phyloP scores from a whole-genome alignment of 2,797 vertebrate genomes.

The Coranthus polyacanthus region DNA sequence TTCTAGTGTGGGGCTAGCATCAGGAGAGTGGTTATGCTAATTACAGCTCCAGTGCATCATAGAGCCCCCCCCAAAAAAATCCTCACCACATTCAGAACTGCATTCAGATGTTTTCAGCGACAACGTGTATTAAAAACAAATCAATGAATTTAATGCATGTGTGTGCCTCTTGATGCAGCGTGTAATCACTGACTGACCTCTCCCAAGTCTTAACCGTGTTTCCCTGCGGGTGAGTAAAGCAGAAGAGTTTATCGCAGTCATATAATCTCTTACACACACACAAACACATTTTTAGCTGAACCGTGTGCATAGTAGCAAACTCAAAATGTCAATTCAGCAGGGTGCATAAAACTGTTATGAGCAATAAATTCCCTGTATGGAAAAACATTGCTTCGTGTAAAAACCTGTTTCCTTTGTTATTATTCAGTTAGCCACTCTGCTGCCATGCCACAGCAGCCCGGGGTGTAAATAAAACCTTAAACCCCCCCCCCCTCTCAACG shows the following conservation, averaged over 20 bases:
- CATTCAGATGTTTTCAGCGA: no score
- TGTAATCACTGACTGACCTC: conserved; percentile 57
- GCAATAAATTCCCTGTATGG: conserved; percentile 50
- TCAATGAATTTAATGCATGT: not conserved
- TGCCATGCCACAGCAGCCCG: conserved; percentile 7
- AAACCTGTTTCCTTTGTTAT: conserved; percentile 56
- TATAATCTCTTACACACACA: conserved; percentile 47
- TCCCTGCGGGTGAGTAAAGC: conserved; percentile 42
- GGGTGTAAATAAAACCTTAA: conserved; percentile 41
- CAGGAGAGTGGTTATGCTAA: no score
- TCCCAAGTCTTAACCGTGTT: conserved; percentile 37
- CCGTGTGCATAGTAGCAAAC: conserved; percentile 24
- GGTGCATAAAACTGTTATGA: conserved; percentile 58
- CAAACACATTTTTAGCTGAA: conserved; percentile 37
- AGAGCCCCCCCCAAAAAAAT: no score
- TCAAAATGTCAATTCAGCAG: conserved; percentile 53
- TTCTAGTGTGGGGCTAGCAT: no score
- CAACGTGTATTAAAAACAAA: no score
- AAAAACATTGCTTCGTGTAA: conserved; percentile 41
- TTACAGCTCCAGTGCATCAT: no score
- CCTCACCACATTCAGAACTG: no score
- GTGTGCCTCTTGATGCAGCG: conserved; percentile 34
- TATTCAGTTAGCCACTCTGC: conserved; percentile 48
- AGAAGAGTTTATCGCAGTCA: conserved; percentile 55
- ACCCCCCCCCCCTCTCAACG: conserved; percentile 8